Percentiles rank a stretch among this genome's conserved stretches.
Conservation (phyloP, 2,888 invertebrate genomes). For the Himalopsyche anomala region DNA sequence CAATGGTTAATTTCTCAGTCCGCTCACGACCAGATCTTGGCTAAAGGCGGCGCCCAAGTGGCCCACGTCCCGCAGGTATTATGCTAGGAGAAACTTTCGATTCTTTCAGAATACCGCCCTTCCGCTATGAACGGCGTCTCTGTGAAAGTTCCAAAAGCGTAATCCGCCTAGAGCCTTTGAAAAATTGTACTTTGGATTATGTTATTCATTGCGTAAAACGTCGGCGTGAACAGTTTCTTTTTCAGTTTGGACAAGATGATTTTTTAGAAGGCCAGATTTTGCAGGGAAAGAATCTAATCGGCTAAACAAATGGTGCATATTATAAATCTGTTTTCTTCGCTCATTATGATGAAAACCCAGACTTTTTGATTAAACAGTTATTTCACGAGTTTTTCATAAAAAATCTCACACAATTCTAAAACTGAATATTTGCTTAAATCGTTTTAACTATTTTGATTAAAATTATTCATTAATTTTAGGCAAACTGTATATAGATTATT, state of each 20-base stretch:
- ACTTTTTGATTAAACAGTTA: too few species aligned
- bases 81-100: constrained; percentile 9
- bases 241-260: constrained; percentile 17
- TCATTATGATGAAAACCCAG: too few species aligned
- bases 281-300: background rate
- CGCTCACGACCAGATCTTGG: constrained; percentile 31
- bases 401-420: too few species aligned
- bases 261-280: background rate
- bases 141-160: background rate
- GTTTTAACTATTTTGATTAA: too few species aligned
- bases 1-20: constrained; percentile 23
- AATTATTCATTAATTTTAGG: too few species aligned
- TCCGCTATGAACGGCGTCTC: background rate
- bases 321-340: too few species aligned
- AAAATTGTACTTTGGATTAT: constrained; percentile 40
- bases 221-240: constrained; percentile 8
- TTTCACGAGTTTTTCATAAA: too few species aligned
- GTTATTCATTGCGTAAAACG: constrained; percentile 27
- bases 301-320: background rate
- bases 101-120: constrained; percentile 15
- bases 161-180: constrained; percentile 43
- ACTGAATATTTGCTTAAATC: too few species aligned
- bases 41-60: constrained; percentile 35
- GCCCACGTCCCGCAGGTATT: constrained; percentile 42
- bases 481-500: too few species aligned